Base-by-base conservation (phyloP, 2,113 vertebrate genomes). In the Tetrao urogallus region DNA sequence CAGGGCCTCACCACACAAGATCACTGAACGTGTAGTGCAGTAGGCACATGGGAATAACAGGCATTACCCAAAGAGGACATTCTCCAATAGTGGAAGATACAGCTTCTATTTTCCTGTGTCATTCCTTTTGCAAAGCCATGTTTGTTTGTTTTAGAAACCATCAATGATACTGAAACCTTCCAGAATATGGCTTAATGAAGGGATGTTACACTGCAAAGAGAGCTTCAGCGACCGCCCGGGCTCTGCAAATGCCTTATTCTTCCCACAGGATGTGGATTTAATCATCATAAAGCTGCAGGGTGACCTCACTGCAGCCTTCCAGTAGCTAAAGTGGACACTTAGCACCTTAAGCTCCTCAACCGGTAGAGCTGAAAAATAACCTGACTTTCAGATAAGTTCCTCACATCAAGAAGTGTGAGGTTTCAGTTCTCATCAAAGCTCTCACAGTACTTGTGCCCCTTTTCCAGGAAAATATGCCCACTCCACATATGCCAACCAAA, bases 401-500 rank as follows among this genome's bases (percentile, higher is more conserved):
- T 77, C 81, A 45, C 65, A 74, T 54, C 6, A 3, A 90, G 79
- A 82, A 95, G 92, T 45, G 2, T n/a, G 52, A 83, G 36, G 81
- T 74, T 94, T 74, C 96, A 92, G 91, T 80, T 93, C 92, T 57
- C 48, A 66, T 57, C 79, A 10, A 42, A 81, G 86, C 36, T 92
- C 88, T 85, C 76, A 67, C n/a, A 30, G 79, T 75, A 67, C 0
- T 1, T 2, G 13, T 63, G 60, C 66, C 95, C 94, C 94, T 92
- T 94, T 94, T 90, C 86, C 92, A 94, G 91, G 72, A 64, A 86
- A 91, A 86, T 13, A 58, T 92, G 87, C 93, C 95, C 92, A 71
- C 92, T 95, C 79, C 32, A 16, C 64, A 54, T 84, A 89, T 1
- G 40, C 92, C 92, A 96, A 79, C 91, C 75, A 83, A 52, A n/a